Evolutionary conservation across 2,113 vertebrate genomes (phyloP), one percentile per base, ranked within the genome.

Genomic region (Sclerurus mexicanus): DNA sequence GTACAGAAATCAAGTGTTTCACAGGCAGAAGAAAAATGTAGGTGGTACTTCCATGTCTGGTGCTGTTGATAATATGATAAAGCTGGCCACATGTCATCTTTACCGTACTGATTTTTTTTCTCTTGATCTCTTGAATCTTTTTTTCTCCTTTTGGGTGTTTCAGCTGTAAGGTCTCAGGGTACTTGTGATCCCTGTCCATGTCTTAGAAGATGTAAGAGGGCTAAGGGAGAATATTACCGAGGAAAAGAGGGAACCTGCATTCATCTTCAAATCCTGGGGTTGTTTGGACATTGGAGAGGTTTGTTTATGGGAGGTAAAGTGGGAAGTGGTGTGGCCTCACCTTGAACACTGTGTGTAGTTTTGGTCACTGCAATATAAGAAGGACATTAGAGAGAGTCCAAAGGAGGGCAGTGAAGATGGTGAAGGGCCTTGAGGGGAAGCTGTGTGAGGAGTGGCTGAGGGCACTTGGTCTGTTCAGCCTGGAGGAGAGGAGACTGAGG

Each of bases 221-320:
- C 5, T 12, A 75, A 47, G 40, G 25, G 27, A 35, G 42, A 62
- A 5, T 7, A 12, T 4, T 12, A 14, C 25, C 63, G 63, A 76
- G 25, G 69, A 66, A 22, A 40, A 69, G 31, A 28, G 49, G 27
- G 28, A 30, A 24, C 39, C 21, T 14, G 14, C n/a, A 21, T 83
- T 55, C 0, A 0, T 53, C n/a, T 42, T 47, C 67, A 66, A 5
- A 50, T 40, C 35, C 24, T 56, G 18, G 22, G 4, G n/a, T 24
- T 0, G 0, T 58, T 73, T 1, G 2, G 16, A 9, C 0, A 0
- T 8, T 30, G 55, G 15, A 56, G 53, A 42, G 31, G 23, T 75
- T 74, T 3, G 5, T 37, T 84, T 53, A n/a, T 37, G 22, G 53
- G 68, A 6, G n/a, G 39, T 53, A 8, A 50, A 79, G 68, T 1